phyloP scores from a whole-genome alignment of 2,888 invertebrate species.

The Gryllus longicercus region DNA sequence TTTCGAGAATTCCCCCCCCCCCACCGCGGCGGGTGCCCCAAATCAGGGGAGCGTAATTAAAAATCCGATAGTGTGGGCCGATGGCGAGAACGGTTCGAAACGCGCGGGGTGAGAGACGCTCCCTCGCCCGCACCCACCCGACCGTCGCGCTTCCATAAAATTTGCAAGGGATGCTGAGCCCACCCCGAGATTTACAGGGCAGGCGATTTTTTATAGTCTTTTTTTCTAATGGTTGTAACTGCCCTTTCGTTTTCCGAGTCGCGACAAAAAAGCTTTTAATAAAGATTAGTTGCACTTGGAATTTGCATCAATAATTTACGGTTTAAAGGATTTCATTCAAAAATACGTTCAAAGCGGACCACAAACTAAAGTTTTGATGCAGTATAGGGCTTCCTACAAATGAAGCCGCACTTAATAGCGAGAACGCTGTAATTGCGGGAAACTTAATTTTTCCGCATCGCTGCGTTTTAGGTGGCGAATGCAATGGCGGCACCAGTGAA shows the following conservation, averaged over 20 bases:
- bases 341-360: background rate
- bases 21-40: no score
- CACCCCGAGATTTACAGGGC: background rate
- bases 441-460: no score
- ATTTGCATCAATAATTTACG: background rate
- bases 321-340: background rate
- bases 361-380: background rate
- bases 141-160: background rate
- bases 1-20: no score
- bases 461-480: no score
- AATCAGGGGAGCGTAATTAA: no score
- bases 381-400: conserved; percentile 8
- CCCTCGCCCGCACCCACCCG: no score
- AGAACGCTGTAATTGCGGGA: no score
- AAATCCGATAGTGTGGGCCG: no score
- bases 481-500: no score
- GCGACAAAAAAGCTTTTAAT: conserved; percentile 3
- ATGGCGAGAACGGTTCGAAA: no score
- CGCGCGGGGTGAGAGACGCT: no score
- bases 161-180: background rate
- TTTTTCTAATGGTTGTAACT: background rate
- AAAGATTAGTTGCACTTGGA: background rate
- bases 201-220: conserved; percentile 3
- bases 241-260: background rate
- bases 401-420: background rate